Evolutionary conservation across 2,113 vertebrate species (phyloP).

Genomic region (Rallus limicola): DNA sequence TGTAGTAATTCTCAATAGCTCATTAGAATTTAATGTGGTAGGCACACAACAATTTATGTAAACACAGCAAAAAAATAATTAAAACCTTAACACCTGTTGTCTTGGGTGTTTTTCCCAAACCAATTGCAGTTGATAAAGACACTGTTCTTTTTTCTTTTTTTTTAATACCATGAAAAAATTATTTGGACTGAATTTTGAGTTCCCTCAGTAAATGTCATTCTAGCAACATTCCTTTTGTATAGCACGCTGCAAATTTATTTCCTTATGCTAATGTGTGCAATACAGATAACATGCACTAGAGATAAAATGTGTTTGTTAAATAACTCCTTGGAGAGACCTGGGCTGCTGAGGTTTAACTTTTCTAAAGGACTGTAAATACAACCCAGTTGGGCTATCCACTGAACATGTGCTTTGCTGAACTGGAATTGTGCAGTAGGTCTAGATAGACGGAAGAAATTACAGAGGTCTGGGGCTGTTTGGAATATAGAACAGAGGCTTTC

Average conservation of each 20-base stretch:
- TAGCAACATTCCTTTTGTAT: background rate
- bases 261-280: background rate
- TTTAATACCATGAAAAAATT: background rate
- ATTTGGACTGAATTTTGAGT: background rate
- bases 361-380: background rate
- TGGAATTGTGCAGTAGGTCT: background rate
- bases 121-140: background rate
- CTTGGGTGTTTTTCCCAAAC: background rate
- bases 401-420: background rate
- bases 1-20: background rate
- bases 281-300: background rate
- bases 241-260: background rate
- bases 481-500: background rate
- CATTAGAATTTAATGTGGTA: background rate
- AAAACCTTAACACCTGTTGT: background rate
- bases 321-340: background rate
- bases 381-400: background rate
- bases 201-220: background rate
- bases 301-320: background rate
- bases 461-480: background rate
- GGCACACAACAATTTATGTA: background rate
- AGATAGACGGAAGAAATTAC: background rate
- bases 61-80: background rate
- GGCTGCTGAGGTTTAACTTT: background rate
- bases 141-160: background rate